Percentiles rank a stretch among this genome's conserved stretches.
Conservation (phyloP, 2,888 invertebrate genomes). For the Eupelmus urozonus region DNA sequence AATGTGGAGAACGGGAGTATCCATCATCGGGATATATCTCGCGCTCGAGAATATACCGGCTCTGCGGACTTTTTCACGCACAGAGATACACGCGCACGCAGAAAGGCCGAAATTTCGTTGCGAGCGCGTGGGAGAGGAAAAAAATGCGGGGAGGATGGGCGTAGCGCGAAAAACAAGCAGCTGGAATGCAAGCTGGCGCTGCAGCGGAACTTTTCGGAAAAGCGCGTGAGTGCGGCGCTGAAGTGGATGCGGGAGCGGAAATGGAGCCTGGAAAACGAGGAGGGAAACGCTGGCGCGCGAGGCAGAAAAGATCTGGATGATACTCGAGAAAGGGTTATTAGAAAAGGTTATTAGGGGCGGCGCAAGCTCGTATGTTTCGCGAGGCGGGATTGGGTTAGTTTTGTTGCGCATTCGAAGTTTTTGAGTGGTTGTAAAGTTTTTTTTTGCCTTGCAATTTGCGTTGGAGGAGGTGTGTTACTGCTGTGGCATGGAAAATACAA, state of each 20-base stretch:
- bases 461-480: no score
- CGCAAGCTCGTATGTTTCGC: no score
- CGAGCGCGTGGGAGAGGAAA: neutral
- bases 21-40: slow-evolving; percentile 37
- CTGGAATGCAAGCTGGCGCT: no score
- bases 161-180: neutral
- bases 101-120: neutral
- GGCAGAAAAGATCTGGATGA: neutral
- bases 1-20: neutral
- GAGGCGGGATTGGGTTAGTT: no score
- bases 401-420: no score
- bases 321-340: slow-evolving; percentile 16
- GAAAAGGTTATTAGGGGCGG: slow-evolving; percentile 7
- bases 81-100: neutral
- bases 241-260: neutral
- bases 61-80: neutral
- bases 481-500: no score
- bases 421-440: no score
- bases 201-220: slow-evolving; percentile 14
- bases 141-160: neutral
- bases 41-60: slow-evolving; percentile 12
- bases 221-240: neutral
- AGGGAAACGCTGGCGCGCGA: neutral
- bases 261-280: neutral
- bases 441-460: no score